Evolutionary conservation across 1,140 invertebrate genomes (phyloP), one percentile per base, ranked within the genome.

Genomic region (Cataglyphis hispanica): DNA sequence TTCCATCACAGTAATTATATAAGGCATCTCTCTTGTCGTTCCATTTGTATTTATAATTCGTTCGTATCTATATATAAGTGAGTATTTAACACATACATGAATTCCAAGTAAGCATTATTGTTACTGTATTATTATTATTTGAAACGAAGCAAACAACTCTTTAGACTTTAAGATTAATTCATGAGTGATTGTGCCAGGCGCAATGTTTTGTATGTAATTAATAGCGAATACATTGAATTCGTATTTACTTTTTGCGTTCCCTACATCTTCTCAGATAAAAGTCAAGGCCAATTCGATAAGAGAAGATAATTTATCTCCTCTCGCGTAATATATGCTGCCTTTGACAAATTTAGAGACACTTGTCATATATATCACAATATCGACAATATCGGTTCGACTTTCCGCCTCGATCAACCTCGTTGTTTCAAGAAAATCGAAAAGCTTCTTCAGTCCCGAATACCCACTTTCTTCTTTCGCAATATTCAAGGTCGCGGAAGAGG

Each of bases 401-500:
- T 8, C 31, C 31, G 22, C 34, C 43, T 50, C n/a, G n/a, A n/a
- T 46, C 43, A 11, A 25, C 7, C 40, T 34, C 46, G 63, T 56
- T 69, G 31, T 1, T 74, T 60, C 13, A 19, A 13, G 22, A 53
- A 22, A 34, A 50, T 19, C 46, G 27, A 40, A 34, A 53, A 25
- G 25, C 25, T 5, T 37, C n/a, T 7, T 76, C 37, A 25, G 16
- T n/a, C 8, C 34, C 22, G 25, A 80, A 67, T 53, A 56, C 25
- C 67, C 53, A 66, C 56, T 83, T 74, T 60, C 78, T 72, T 81
- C 34, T n/a, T 22, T 13, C 34, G 13, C 25, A 25, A 11, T 70
- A 40, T 46, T 40, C 86, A 89, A 89, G 87, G 87, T 88, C 69
- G 46, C 27, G 60, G 27, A 50, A 50, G 43, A 56, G 69, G 43